Conservation (phyloP, 2,888 invertebrate species). For the Diachrysia chrysitis region DNA sequence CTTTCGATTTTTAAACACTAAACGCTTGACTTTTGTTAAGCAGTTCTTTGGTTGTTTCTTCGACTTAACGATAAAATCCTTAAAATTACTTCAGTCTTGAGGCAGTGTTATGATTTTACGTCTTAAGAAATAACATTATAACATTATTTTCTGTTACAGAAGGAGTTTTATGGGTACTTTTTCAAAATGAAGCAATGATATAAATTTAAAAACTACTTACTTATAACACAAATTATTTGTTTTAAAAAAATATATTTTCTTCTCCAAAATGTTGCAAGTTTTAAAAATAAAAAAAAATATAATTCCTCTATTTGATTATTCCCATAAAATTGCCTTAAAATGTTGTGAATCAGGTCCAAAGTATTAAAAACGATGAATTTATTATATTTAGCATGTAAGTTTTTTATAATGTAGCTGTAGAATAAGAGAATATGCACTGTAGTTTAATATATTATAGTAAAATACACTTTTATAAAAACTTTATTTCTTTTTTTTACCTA, state of each 20-base stretch:
- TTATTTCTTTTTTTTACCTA: slow-evolving; percentile 4
- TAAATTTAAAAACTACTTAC: no score
- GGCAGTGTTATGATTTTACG: not conserved
- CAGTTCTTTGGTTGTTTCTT: slow-evolving; percentile 43
- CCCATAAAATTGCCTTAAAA: slow-evolving; percentile 4
- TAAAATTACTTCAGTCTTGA: slow-evolving; percentile 2
- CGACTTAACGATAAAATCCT: not conserved
- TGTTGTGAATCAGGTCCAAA: slow-evolving; percentile 49
- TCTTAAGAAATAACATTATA: not conserved
- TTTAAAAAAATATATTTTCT: not conserved
- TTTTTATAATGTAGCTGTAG: slow-evolving; percentile 50
- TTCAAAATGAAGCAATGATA: no score
- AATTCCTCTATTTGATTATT: slow-evolving; percentile 12
- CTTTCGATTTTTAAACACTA: slow-evolving; percentile 30
- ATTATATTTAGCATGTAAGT: slow-evolving; percentile 52
- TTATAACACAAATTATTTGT: no score
- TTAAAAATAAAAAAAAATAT: slow-evolving; percentile 3
- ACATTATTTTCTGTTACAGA: no score
- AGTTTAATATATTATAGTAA: slow-evolving; percentile 51
- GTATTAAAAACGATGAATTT: slow-evolving; percentile 54
- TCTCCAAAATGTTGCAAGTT: slow-evolving; percentile 1
- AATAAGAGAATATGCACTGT: slow-evolving; percentile 54
- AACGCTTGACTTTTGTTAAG: slow-evolving; percentile 41
- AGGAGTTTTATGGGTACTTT: no score
- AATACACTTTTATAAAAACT: slow-evolving; percentile 49